Conservation (phyloP, 1,140 invertebrate genomes). For the Diprion similis region DNA sequence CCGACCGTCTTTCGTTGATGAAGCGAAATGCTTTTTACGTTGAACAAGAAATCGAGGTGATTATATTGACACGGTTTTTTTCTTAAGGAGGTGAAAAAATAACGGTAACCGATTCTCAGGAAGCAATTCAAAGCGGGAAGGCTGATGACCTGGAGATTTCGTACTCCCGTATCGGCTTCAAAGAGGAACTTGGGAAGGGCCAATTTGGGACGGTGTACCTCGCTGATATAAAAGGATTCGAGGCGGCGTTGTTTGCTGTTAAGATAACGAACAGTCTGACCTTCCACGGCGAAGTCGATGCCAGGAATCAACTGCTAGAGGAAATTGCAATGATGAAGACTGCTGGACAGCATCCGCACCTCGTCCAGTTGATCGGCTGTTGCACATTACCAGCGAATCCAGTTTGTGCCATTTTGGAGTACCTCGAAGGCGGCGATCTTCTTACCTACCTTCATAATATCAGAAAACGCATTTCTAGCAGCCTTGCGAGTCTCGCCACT, state of each 20-base stretch:
- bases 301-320: constrained; percentile 71
- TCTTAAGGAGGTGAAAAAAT: not conserved
- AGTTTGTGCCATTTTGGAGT: constrained; percentile 80
- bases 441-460: constrained; percentile 65
- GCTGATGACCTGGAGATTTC: constrained; percentile 65
- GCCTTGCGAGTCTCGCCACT: not conserved
- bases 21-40: constrained; percentile 58
- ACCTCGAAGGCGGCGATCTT: constrained; percentile 79
- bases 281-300: constrained; percentile 64
- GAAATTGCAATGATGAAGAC: constrained; percentile 84
- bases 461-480: not conserved
- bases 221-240: constrained; percentile 62
- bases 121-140: constrained; percentile 35
- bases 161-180: constrained; percentile 62
- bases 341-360: constrained; percentile 78
- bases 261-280: constrained; percentile 68
- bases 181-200: constrained; percentile 72
- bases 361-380: constrained; percentile 80
- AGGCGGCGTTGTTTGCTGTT: constrained; percentile 70
- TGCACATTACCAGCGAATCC: constrained; percentile 72
- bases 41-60: constrained; percentile 62
- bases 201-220: constrained; percentile 78
- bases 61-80: not conserved
- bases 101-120: constrained; percentile 34
- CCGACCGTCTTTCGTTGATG: constrained; percentile 40